phyloP scores from a whole-genome alignment of 2,113 vertebrate species.

The Myanophis thanlyinensis region DNA sequence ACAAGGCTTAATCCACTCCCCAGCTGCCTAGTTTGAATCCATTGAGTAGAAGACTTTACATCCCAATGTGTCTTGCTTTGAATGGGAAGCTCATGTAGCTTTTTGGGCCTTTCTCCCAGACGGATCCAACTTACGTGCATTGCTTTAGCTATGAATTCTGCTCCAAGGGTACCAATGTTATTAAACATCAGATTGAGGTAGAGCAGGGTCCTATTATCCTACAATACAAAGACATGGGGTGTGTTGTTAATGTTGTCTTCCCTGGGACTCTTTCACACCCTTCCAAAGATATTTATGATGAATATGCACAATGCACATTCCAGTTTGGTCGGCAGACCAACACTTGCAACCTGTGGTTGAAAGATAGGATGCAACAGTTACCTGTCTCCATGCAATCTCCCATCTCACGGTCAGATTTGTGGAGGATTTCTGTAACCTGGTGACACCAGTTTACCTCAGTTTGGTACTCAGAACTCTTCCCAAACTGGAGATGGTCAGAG shows the following conservation, averaged over 20 bases:
- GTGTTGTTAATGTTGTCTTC: not conserved
- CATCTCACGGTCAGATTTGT: not conserved
- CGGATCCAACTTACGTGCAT: constrained; percentile 75
- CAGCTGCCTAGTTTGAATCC: too few relatives aligned
- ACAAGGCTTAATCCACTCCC: not conserved
- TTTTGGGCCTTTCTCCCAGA: too few relatives aligned
- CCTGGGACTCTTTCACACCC: not conserved
- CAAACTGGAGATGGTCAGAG: not conserved
- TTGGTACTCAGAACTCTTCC: not conserved
- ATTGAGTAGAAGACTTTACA: not conserved
- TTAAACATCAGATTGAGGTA: constrained; percentile 88
- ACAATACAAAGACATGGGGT: constrained; percentile 23
- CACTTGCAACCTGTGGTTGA: not conserved
- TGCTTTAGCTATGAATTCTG: constrained; percentile 76
- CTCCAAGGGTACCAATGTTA: constrained; percentile 77
- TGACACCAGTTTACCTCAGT: too few relatives aligned
- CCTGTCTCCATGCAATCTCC: not conserved
- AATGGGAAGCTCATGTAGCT: not conserved
- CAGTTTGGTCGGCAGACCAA: not conserved
- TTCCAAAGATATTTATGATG: not conserved
- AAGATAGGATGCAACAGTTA: not conserved
- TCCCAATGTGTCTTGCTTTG: not conserved
- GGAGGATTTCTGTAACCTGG: not conserved
- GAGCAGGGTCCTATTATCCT: constrained; percentile 69
- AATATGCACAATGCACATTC: too few relatives aligned